A percentile compares a stretch with the other conserved stretches of the same genome.
These are phyloP conservation scores for Dermatemys mawii DNA, from an alignment of 2,113 vertebrate genomes.

Conservation along the genomic window DNA sequence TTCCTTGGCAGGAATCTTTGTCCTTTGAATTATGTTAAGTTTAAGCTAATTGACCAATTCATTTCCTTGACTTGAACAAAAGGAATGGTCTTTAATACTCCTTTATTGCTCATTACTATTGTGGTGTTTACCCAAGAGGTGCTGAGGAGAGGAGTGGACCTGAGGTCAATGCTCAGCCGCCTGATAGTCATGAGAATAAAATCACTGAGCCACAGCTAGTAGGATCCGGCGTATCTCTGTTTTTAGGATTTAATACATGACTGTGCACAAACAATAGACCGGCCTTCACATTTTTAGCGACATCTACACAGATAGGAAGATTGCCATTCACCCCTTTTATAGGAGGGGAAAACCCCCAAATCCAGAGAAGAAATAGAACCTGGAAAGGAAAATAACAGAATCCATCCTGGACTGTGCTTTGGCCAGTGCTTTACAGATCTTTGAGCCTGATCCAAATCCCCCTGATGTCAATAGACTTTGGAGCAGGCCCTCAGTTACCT, in stretches of 20 bases:
- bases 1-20: conserved; percentile 38
- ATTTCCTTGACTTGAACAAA: not conserved
- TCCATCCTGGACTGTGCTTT: not conserved
- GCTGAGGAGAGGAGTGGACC: not conserved
- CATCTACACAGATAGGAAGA: conserved; percentile 25
- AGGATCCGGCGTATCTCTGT: not conserved
- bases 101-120: not conserved
- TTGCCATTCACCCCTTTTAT: rapidly evolving
- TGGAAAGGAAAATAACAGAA: not conserved
- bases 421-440: not conserved
- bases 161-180: not conserved
- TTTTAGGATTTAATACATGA: conserved; percentile 22
- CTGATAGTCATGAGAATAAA: not conserved
- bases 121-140: not conserved
- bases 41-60: conserved; percentile 22
- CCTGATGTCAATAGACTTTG: not conserved
- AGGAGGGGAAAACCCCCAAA: not conserved
- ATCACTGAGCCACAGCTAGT: not conserved
- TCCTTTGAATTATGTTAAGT: not conserved
- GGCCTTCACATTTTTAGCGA: not conserved
- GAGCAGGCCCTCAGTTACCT: not conserved
- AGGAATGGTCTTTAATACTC: not conserved
- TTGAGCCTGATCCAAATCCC: not conserved
- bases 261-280: not conserved
- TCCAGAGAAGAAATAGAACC: not conserved